phyloP scores from a whole-genome alignment of 2,113 vertebrate species.

The Mesoclemmys tuberculata region DNA sequence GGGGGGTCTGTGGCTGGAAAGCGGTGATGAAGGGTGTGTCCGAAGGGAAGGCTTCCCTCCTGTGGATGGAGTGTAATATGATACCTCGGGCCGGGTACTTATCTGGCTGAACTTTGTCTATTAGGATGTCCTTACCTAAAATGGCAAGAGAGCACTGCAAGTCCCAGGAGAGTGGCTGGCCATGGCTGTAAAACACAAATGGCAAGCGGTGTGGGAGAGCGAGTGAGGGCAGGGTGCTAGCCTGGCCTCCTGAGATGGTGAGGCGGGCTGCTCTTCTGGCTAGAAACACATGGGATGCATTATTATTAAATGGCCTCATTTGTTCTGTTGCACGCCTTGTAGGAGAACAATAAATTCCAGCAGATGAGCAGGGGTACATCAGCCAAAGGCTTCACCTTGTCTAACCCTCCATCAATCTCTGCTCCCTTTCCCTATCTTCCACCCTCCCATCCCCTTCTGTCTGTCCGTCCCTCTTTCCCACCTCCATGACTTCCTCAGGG shows the following conservation, averaged over 20 bases:
- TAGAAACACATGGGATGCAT: not conserved
- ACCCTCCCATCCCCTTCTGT: not conserved
- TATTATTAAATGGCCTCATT: not conserved
- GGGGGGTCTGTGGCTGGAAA: not conserved
- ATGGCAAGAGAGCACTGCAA: not conserved
- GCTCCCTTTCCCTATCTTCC: not conserved
- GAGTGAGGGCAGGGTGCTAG: rapidly evolving
- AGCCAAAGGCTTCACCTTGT: not conserved
- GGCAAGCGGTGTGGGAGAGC: rapidly evolving
- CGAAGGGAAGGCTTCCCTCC: not conserved
- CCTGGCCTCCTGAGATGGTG: not conserved
- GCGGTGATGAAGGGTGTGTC: rapidly evolving
- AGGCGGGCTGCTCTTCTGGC: not conserved
- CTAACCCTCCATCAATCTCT: not conserved
- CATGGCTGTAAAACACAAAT: rapidly evolving
- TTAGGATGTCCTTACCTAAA: not conserved
- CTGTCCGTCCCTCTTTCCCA: not conserved
- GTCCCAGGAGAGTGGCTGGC: not conserved
- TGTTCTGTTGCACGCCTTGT: not conserved
- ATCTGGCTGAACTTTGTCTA: conserved; percentile 47
- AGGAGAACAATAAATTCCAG: not conserved
- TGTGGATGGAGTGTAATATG: rapidly evolving
- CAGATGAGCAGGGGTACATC: not conserved
- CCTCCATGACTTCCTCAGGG: not conserved
- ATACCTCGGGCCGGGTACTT: conserved; percentile 8